Evolutionary conservation across 1,140 invertebrate genomes (phyloP).

Genomic region (Parapsyche elsis): DNA sequence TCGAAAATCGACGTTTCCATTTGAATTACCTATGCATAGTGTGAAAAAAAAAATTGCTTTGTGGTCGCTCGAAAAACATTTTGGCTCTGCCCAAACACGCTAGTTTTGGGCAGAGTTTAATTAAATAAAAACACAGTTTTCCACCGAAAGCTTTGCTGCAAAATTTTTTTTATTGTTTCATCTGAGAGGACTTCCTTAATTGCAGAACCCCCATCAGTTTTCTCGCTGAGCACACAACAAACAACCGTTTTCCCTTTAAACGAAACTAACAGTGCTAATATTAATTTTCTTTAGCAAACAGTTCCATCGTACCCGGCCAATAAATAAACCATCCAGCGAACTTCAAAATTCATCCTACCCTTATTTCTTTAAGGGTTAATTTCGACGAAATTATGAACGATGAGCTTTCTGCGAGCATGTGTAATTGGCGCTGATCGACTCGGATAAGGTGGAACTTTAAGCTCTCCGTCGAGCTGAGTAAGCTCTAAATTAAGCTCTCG

Average conservation of each 20-base stretch:
- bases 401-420: background rate
- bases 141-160: no score
- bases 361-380: no score
- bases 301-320: background rate
- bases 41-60: no score
- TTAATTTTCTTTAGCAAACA: constrained; percentile 12
- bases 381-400: background rate
- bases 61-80: no score
- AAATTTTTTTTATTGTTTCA: no score
- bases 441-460: background rate
- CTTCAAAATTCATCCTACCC: no score
- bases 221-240: background rate
- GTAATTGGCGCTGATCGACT: background rate
- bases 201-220: background rate
- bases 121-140: no score
- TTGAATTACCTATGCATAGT: no score
- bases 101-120: no score
- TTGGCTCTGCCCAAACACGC: no score
- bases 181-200: background rate
- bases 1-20: no score
- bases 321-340: no score
- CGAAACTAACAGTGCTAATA: constrained; percentile 25
- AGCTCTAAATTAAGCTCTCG: background rate
- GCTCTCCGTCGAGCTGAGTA: background rate
- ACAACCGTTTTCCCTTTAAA: background rate